Evolutionary conservation across 2,113 vertebrate genomes (phyloP), one percentile per base, ranked within the genome.

Genomic region (Nothocercus nigrocapillus): DNA sequence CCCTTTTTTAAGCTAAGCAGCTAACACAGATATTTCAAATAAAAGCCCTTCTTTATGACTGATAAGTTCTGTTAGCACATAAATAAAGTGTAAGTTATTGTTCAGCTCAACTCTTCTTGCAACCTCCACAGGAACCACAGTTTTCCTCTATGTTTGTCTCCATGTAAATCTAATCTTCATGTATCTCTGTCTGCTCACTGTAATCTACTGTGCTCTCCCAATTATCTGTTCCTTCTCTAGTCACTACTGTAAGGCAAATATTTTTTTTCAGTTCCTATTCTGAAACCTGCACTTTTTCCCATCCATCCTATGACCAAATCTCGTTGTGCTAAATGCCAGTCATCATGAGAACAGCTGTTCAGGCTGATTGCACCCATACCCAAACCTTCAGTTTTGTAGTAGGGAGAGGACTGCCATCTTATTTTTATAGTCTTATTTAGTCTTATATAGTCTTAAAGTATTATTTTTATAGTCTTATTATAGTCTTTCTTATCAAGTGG

Each of bases 1-100:
- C 28, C 38, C 7, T 77, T 86, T 69, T 36, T 61, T 61, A 5
- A 44, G 47, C n/a, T 53, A 69, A 92, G 17, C 22, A 89, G 5
- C 6, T 69, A 77, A 51, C 40, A 66, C 6, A 82, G 36, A 86
- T 42, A 74, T 24, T 53, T 79, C 32, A 66, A 40, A 18, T 58
- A 30, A 76, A 66, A 84, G 69, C 27, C 74, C 4, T 20, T 83
- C 64, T 56, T 20, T 64, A 56, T 5, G 70, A 72, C 69, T 11
- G 1, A 15, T 15, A 7, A 3, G 0, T 7, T 40, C 22, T 51
- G 0, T 82, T 72, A 68, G 4, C 16, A 32, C 12, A 54, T 21
- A 70, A 91, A 34, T 9, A 82, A 34, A 20, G n/a, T n/a, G 7
- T 30, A 51, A 63, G n/a, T 75, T 44, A 25, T 28, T 62, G 4